phyloP scores from a whole-genome alignment of 2,113 vertebrate genomes.

The Madoqua kirkii region DNA sequence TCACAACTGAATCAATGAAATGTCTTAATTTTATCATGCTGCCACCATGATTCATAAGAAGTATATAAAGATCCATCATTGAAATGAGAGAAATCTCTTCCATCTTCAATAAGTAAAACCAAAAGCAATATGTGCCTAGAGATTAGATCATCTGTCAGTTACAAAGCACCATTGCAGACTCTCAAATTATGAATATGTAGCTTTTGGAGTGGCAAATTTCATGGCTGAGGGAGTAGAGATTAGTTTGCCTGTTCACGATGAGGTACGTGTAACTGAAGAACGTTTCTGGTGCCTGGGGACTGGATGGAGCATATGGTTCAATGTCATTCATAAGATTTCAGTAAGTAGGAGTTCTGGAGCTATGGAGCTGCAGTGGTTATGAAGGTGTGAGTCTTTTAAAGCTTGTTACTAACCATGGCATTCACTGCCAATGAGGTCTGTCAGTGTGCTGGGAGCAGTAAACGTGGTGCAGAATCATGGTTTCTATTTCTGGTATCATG shows the following conservation, averaged over 20 bases:
- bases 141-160: slow-evolving; percentile 69
- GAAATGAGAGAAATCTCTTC: slow-evolving; percentile 14
- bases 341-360: slow-evolving; percentile 27
- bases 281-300: slow-evolving; percentile 38
- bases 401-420: background rate
- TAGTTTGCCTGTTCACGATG: slow-evolving; percentile 45
- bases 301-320: slow-evolving; percentile 30
- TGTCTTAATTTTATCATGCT: slow-evolving; percentile 38
- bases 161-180: slow-evolving; percentile 21
- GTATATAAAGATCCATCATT: background rate
- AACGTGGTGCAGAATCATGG: background rate
- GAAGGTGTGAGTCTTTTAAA: slow-evolving; percentile 45
- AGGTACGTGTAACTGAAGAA: slow-evolving; percentile 28
- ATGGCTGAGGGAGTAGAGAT: slow-evolving; percentile 68
- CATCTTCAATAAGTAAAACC: slow-evolving; percentile 17
- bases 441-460: background rate
- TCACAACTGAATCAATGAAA: slow-evolving; percentile 41
- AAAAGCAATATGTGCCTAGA: slow-evolving; percentile 17
- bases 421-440: background rate
- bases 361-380: background rate
- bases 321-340: slow-evolving; percentile 27
- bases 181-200: slow-evolving; percentile 73
- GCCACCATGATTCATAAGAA: slow-evolving; percentile 38
- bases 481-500: background rate
- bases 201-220: slow-evolving; percentile 69